Evolutionary conservation across 2,113 vertebrate genomes (phyloP).

Genomic region (sheep (Ovis aries)): DNA sequence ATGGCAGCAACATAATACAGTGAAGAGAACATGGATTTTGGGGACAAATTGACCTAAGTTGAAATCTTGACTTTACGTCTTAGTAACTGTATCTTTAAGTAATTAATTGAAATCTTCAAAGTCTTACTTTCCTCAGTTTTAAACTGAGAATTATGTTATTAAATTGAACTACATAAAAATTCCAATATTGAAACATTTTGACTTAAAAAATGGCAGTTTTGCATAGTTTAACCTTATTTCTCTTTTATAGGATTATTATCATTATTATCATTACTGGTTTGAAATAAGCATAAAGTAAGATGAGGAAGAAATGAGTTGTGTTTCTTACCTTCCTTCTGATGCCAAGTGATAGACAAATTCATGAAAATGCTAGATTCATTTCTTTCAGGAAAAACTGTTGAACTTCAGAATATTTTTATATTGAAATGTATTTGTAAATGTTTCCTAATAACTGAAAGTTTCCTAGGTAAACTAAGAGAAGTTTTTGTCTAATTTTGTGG

Average conservation of each 20-base stretch:
- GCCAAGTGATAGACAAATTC: neutral
- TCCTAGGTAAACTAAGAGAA: neutral
- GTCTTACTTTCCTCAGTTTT: neutral
- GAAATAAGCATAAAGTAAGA: neutral
- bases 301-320: neutral
- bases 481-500: neutral
- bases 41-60: neutral
- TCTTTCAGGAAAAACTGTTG: neutral
- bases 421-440: constrained; percentile 1
- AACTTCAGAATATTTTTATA: neutral
- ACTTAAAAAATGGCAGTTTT: neutral
- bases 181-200: neutral
- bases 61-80: neutral
- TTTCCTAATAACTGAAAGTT: neutral
- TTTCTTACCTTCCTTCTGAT: neutral
- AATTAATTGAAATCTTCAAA: neutral
- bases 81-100: neutral
- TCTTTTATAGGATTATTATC: neutral
- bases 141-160: constrained; percentile 4
- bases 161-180: neutral
- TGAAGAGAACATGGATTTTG: neutral
- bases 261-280: neutral
- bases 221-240: neutral
- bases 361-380: neutral
- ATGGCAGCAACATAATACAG: neutral